Evolutionary conservation across 2,888 invertebrate species (phyloP), one percentile per base, ranked within the genome.

Genomic region (Pyrrhia umbra): DNA sequence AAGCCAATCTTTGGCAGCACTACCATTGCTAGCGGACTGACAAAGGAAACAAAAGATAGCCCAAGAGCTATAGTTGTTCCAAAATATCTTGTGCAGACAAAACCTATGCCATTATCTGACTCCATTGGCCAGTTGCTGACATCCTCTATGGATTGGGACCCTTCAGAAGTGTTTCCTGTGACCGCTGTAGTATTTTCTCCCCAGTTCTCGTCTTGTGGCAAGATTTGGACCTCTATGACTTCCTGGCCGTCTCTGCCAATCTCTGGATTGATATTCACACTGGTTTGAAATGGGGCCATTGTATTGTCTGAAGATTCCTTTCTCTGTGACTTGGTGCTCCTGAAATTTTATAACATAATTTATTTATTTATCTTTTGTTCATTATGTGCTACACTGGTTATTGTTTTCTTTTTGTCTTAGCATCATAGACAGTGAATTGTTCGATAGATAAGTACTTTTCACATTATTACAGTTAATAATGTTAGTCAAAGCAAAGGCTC

Each of bases 181-280:
- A 99, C 97, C 0, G 99, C 99, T 0, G 99, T 99, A 0, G 99
- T 99, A 84, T 98, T 99, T 90, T 99, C 99, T n/a, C 98, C 99
- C 99, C 99, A 99, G 90, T 99, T 99, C 86, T 99, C 99, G 92
- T 99, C 99, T 93, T 99, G 97, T 0, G 98, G 98, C 62, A 99
- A 93, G 77, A 99, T 99, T 94, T 99, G 99, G 37, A 99, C 99
- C 94, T 99, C 99, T 50, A 99, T 98, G 10, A 98, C 97, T 92
- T 98, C 98, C 87, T 98, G 98, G 0, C 98, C 98, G 70, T 98
- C 97, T 57, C 97, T 92, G 1, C 95, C 95, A 77, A 97, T 97
- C 74, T 97, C 97, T 18, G 96, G 97, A 82, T 96, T 97, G 67
- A 98, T 95, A 76, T 97, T 98, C 0, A 98, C 97, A 63, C 97